These are phyloP conservation scores for Melipona bicolor DNA, from an alignment of 2,888 invertebrate genomes.

Conservation along the genomic window DNA sequence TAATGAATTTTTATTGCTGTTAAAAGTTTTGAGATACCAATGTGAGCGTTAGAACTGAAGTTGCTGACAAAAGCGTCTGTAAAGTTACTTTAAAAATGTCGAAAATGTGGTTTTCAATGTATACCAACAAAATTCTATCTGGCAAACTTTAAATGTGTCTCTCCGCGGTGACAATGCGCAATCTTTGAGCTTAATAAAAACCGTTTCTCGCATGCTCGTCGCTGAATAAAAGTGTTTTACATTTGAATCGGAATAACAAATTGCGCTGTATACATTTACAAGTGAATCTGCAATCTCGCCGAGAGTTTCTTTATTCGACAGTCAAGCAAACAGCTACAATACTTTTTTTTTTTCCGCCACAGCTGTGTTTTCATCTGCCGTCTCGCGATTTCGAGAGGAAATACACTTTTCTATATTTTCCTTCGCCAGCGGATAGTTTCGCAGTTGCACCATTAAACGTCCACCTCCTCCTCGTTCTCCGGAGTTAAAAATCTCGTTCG, in stretches of 20 bases:
- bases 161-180: not conserved
- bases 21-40: too few species aligned
- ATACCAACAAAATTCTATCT: too few species aligned
- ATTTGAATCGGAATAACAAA: not conserved
- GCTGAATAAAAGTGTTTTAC: not conserved
- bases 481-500: not conserved
- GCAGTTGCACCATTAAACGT: conserved; percentile 9
- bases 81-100: too few species aligned
- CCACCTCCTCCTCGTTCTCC: not conserved
- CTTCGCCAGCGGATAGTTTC: conserved; percentile 4
- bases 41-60: too few species aligned
- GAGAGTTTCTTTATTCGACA: not conserved
- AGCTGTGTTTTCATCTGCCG: too few species aligned
- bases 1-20: too few species aligned
- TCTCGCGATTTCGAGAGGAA: not conserved
- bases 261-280: conserved; percentile 6
- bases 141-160: too few species aligned
- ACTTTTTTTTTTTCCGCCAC: not conserved
- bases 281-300: not conserved
- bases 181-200: not conserved
- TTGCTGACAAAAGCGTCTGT: too few species aligned
- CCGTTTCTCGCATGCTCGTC: not conserved
- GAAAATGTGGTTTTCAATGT: too few species aligned
- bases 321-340: not conserved
- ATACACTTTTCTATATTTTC: not conserved